Conservation (phyloP, 2,113 vertebrate species). For the Cottus gobio region DNA sequence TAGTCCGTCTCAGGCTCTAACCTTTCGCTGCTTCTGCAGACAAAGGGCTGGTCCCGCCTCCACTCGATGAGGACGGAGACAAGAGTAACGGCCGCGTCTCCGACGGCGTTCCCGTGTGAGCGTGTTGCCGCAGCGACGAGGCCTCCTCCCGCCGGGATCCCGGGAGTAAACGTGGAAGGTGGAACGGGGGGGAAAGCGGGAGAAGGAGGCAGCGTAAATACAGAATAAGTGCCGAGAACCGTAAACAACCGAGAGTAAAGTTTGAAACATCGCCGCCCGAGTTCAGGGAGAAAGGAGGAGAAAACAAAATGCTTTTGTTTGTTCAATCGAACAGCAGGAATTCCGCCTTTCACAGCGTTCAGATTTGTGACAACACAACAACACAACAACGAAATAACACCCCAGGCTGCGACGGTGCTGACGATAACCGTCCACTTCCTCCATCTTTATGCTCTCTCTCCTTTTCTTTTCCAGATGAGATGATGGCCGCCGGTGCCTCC, state of each 20-base stretch:
- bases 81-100: constrained; percentile 73
- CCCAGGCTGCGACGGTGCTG: neutral
- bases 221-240: constrained; percentile 30
- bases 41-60: constrained; percentile 69
- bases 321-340: constrained; percentile 13
- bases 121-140: constrained; percentile 71
- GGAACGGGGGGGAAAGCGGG: constrained; percentile 41
- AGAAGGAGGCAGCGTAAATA: constrained; percentile 60
- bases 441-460: constrained; percentile 16
- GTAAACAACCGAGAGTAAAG: constrained; percentile 27
- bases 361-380: neutral
- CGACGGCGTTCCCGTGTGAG: constrained; percentile 69
- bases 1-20: constrained; percentile 72
- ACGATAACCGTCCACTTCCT: constrained; percentile 2
- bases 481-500: constrained; percentile 73
- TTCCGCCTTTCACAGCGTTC: neutral
- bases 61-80: constrained; percentile 75
- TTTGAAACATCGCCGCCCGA: constrained; percentile 27
- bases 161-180: constrained; percentile 65
- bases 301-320: constrained; percentile 26
- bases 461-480: constrained; percentile 69
- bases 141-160: constrained; percentile 50
- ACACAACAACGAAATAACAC: neutral
- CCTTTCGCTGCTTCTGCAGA: constrained; percentile 75
- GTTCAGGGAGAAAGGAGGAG: no score